Percentiles rank a stretch among this genome's conserved stretches.
phyloP scores from a whole-genome alignment of 2,888 invertebrate species.

The Rhagonycha lutea region DNA sequence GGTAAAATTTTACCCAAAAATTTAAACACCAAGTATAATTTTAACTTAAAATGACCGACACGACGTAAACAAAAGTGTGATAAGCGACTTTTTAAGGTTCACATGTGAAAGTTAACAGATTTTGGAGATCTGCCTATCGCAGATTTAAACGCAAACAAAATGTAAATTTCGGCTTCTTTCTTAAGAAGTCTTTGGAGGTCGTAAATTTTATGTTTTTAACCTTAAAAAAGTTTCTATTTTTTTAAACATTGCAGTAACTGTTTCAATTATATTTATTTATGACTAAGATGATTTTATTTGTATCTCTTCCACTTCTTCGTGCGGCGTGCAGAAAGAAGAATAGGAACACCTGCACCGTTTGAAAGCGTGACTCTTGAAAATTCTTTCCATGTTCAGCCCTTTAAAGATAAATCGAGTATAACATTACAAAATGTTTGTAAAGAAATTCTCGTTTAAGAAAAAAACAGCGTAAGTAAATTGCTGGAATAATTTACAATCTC shows the following conservation, averaged over 20 bases:
- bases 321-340: constrained; percentile 30
- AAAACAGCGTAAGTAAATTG: background rate
- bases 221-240: background rate
- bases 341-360: constrained; percentile 36
- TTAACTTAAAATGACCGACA: constrained; percentile 9
- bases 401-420: constrained; percentile 16
- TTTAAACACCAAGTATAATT: background rate
- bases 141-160: constrained; percentile 4
- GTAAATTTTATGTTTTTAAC: background rate
- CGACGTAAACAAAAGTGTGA: background rate
- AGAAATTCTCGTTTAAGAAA: background rate
- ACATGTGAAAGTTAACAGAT: background rate
- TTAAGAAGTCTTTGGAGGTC: background rate
- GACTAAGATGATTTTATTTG: constrained; percentile 33
- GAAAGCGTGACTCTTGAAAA: constrained; percentile 39
- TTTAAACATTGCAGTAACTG: constrained; percentile 22
- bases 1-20: background rate
- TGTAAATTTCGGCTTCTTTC: constrained; percentile 12
- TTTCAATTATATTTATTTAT: constrained; percentile 39
- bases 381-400: constrained; percentile 30
- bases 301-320: constrained; percentile 30
- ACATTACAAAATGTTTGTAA: background rate
- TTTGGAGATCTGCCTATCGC: background rate
- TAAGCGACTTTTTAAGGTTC: background rate
- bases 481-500: background rate